phyloP scores from a whole-genome alignment of 2,888 invertebrate species.

The Himalopsyche anomala region DNA sequence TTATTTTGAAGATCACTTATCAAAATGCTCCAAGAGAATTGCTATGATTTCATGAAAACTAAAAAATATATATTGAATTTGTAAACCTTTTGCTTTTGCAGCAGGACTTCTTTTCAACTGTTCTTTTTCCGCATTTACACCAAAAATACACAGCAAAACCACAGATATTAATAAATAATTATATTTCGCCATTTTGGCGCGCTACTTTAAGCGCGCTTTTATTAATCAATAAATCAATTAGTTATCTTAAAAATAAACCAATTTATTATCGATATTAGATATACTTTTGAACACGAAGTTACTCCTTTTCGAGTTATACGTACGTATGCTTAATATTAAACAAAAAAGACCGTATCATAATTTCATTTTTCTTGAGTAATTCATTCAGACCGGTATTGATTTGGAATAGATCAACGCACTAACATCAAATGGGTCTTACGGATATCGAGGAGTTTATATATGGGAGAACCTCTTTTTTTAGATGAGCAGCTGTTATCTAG shows the following conservation, averaged over 20 bases:
- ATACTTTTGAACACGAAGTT: too few species aligned
- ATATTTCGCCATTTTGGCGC: slow-evolving; percentile 7
- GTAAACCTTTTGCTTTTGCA: background rate
- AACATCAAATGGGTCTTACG: slow-evolving; percentile 3
- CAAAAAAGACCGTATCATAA: background rate
- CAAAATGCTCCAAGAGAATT: too few species aligned
- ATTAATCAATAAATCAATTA: background rate
- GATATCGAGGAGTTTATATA: background rate
- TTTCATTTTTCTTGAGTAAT: background rate
- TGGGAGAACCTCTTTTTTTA: slow-evolving; percentile 17
- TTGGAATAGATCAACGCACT: slow-evolving; percentile 9
- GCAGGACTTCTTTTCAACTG: too few species aligned
- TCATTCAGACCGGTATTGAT: background rate
- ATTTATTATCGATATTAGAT: too few species aligned
- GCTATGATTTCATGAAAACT: too few species aligned
- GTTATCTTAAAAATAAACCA: too few species aligned
- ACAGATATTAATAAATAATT: background rate
- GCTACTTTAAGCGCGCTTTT: background rate
- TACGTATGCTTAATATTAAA: too few species aligned
- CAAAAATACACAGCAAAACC: slow-evolving; percentile 9
- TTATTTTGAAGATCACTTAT: too few species aligned
- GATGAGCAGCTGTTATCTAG: slow-evolving; percentile 15
- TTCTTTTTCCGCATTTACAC: background rate
- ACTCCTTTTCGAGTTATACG: too few species aligned
- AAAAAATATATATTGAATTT: too few species aligned